These are phyloP conservation scores for Marmota monax DNA, from an alignment of 2,113 vertebrate species.

Conservation along the genomic window DNA sequence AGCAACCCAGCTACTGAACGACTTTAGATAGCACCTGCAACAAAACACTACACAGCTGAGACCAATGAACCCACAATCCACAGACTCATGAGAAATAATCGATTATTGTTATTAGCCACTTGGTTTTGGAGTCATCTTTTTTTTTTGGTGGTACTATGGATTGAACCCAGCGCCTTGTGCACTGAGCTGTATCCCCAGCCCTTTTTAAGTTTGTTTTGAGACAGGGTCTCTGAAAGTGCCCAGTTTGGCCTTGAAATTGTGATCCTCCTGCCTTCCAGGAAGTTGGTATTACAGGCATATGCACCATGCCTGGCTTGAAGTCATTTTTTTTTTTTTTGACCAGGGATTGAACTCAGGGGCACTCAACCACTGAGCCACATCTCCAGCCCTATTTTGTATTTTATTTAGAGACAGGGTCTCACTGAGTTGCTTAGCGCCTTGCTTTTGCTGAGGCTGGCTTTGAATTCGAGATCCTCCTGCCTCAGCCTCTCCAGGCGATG, in stretches of 20 bases:
- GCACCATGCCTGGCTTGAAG: not conserved
- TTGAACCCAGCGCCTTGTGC: not conserved
- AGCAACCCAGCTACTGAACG: not conserved
- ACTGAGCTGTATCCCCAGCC: not conserved
- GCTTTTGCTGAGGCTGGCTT: too few species aligned
- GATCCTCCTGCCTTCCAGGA: not conserved
- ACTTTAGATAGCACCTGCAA: not conserved
- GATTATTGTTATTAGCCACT: not conserved
- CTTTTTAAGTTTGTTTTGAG: not conserved
- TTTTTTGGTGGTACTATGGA: not conserved
- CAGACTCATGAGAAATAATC: conserved; percentile 11
- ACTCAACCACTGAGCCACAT: too few species aligned
- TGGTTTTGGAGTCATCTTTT: not conserved
- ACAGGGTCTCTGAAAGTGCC: not conserved
- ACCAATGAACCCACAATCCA: not conserved
- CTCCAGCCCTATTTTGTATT: too few species aligned
- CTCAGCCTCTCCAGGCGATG: too few species aligned
- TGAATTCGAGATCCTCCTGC: too few species aligned
- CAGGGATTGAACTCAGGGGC: too few species aligned
- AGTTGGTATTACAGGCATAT: not conserved
- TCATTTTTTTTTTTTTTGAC: not conserved
- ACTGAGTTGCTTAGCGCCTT: too few species aligned
- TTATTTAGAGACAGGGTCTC: too few species aligned
- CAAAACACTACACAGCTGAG: not conserved
- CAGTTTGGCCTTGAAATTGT: not conserved